Evolutionary conservation across 92 coral and sea anemone species (phyloP), one percentile per base, ranked within the genome.

Genomic region (Metridium senile): DNA sequence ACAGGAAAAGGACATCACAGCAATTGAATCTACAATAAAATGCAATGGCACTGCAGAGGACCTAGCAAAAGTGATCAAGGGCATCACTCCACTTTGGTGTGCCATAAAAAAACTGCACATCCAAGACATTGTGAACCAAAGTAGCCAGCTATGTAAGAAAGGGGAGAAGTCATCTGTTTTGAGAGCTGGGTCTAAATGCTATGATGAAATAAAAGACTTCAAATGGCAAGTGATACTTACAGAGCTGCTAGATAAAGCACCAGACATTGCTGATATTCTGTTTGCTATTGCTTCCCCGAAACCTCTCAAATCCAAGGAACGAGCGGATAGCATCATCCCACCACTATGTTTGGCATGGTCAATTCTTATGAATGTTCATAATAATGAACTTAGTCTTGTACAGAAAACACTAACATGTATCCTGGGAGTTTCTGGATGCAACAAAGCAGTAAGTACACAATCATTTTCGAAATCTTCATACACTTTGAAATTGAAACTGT

Each of bases 371-470:
- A 54, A 78, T 29, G 58, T 67, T 49, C 53, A 71, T 13, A 78
- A 78, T 68, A 33, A 27, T 61, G 63, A 78, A 71, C 30, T 78
- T 33, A 64, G 83, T 35, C 1, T 78, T 20, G 68, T 78, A 18
- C 83, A 78, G 75, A 78, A 78, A 32, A 64, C 68, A 47, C 19
- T 78, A 10, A 67, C 82, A 49, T 34, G 66, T 54, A 52, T 77
- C 33, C 74, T 77, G 20, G 82, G 82, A 70, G 61, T 72, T 19
- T 69, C 72, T 51, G 75, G 82, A 47, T 77, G 82, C 67, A 77
- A 63, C 46, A 61, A 72, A 59, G 51, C 26, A 68, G 83, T 78
- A 39, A 61, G 58, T 68, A 76, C 39, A 76, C 18, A 32, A 1
- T 47, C 23, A 76, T 62, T 76, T 26, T n/a, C n/a, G n/a, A n/a